Percentiles rank a stretch among this genome's conserved stretches.
These are phyloP conservation scores for Aleiodes sp. DNA, from an alignment of 1,140 invertebrate species.

Conservation along the genomic window DNA sequence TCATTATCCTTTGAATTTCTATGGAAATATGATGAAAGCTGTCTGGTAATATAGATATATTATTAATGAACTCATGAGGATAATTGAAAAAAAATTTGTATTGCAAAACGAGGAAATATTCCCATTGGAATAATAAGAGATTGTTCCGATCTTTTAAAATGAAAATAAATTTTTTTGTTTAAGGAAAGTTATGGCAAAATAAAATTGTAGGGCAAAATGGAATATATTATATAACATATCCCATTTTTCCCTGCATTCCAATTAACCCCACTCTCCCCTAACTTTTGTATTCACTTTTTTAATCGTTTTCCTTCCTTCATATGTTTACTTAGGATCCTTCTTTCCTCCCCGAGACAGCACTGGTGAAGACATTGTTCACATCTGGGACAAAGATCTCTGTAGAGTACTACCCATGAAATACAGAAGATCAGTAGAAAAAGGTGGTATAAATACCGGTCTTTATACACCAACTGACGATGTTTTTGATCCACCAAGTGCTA, in stretches of 20 bases:
- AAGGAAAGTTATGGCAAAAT: no score
- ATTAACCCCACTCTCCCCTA: no score
- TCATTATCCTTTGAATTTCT: background rate
- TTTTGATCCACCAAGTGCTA: conserved; percentile 73
- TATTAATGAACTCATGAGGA: no score
- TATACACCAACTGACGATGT: conserved; percentile 77
- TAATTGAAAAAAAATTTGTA: no score
- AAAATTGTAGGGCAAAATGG: no score
- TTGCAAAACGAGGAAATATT: no score
- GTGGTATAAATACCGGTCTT: conserved; percentile 75
- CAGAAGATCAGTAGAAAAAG: conserved; percentile 72
- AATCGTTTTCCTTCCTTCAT: background rate
- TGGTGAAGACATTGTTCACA: conserved; percentile 76
- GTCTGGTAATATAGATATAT: background rate
- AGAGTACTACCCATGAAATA: conserved; percentile 80
- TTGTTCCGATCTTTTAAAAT: no score
- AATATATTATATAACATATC: no score
- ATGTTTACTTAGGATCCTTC: conserved; percentile 71
- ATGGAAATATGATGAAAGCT: background rate
- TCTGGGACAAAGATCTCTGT: conserved; percentile 89
- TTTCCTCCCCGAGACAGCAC: conserved; percentile 80
- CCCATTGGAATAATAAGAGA: no score
- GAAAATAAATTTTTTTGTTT: no score
- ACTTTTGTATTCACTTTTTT: conserved; percentile 9
- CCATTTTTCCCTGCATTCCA: no score